Percentiles rank a stretch among this genome's conserved stretches.
Conservation (phyloP, 2,113 vertebrate species). For the Perccottus glenii region DNA sequence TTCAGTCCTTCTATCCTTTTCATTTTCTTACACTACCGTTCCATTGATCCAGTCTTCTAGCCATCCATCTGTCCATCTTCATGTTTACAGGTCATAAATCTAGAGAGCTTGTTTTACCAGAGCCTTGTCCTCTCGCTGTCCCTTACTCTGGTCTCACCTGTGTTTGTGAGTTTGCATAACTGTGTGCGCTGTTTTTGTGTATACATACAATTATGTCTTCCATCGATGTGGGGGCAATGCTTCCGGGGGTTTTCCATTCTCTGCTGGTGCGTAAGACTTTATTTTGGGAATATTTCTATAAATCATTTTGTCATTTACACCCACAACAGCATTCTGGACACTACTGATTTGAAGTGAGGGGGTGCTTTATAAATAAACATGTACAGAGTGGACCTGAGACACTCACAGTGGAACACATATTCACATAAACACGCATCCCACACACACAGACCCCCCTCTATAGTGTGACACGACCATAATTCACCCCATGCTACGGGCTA, state of each 20-base stretch:
- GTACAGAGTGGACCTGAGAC: constrained; percentile 43
- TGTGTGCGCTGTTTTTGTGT: constrained; percentile 20
- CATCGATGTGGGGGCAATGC: constrained; percentile 17
- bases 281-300: constrained; percentile 80
- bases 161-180: constrained; percentile 39
- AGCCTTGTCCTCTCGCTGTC: constrained; percentile 76
- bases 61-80: constrained; percentile 61
- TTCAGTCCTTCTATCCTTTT: constrained; percentile 14
- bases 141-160: constrained; percentile 83
- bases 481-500: constrained; percentile 73
- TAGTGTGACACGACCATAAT: constrained; percentile 80
- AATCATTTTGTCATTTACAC: constrained; percentile 83
- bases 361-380: constrained; percentile 78
- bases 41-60: constrained; percentile 22
- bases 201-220: constrained; percentile 44
- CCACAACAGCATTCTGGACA: constrained; percentile 74
- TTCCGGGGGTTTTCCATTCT: constrained; percentile 78
- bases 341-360: constrained; percentile 75
- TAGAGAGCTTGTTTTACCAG: constrained; percentile 56
- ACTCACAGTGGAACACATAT: constrained; percentile 34
- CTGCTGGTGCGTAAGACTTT: constrained; percentile 53
- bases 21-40: constrained; percentile 6
- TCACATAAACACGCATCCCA: constrained; percentile 61
- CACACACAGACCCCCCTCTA: constrained; percentile 56
- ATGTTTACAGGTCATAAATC: constrained; percentile 72